A percentile compares a stretch with the other conserved stretches of the same genome.
Evolutionary conservation across 2,113 vertebrate species (phyloP).

Genomic region (Hemiscyllium ocellatum): DNA sequence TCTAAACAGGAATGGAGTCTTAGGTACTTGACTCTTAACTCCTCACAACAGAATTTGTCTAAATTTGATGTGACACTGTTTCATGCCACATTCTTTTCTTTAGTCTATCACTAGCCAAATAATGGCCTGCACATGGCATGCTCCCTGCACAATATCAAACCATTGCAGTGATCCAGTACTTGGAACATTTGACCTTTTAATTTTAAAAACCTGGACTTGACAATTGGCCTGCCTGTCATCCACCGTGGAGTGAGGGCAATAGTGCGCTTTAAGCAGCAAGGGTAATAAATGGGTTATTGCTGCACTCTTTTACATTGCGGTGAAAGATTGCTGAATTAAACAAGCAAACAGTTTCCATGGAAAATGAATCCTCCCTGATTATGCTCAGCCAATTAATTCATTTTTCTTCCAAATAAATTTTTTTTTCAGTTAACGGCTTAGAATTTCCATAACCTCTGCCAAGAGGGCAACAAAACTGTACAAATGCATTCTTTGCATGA

Average conservation of each 20-base stretch:
- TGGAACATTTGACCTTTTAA: conserved; percentile 38
- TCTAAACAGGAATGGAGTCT: conserved; percentile 6
- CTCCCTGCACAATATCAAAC: conserved; percentile 35
- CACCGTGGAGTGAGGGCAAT: conserved; percentile 55
- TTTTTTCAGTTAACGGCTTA: conserved; percentile 56
- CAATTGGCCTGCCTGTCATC: conserved; percentile 51
- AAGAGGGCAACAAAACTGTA: conserved; percentile 47
- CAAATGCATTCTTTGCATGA: conserved; percentile 49
- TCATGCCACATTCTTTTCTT: conserved; percentile 18
- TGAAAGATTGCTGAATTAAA: conserved; percentile 63
- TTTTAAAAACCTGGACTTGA: conserved; percentile 32
- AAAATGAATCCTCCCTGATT: conserved; percentile 67
- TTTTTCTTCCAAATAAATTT: conserved; percentile 51
- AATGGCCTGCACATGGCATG: conserved; percentile 26
- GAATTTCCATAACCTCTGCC: conserved; percentile 57
- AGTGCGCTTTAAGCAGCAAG: conserved; percentile 56
- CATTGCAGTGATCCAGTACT: conserved; percentile 33
- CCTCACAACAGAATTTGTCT: conserved; percentile 28
- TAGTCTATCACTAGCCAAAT: conserved; percentile 18
- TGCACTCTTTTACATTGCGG: conserved; percentile 68
- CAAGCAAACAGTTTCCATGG: conserved; percentile 60
- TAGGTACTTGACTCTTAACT: conserved; percentile 12
- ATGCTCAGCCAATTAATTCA: conserved; percentile 56
- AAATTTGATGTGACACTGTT: conserved; percentile 16
- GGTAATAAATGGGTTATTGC: conserved; percentile 67